Evolutionary conservation across 2,888 invertebrate species (phyloP).

Genomic region (Vanessa cardui): DNA sequence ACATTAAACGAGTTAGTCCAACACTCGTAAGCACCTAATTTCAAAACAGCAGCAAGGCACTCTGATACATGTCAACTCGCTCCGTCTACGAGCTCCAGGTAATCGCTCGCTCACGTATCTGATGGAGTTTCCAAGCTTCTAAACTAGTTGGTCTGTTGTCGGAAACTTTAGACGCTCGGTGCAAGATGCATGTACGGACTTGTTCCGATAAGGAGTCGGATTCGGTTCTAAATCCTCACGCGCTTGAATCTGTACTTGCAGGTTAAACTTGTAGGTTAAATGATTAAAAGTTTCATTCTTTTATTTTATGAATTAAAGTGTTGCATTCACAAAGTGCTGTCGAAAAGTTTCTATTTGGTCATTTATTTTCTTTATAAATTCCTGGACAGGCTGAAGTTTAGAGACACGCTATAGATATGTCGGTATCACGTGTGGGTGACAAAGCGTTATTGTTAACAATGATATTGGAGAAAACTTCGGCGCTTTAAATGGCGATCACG

Average conservation of each 20-base stretch:
- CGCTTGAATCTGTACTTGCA: conserved; percentile 40
- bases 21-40: conserved; percentile 33
- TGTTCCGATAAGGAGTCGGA: conserved; percentile 71
- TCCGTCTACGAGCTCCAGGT: conserved; percentile 54
- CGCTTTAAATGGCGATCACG: conserved; percentile 67
- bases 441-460: conserved; percentile 47
- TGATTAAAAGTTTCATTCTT: conserved; percentile 19
- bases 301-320: neutral
- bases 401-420: conserved; percentile 23
- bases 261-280: conserved; percentile 22
- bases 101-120: conserved; percentile 78
- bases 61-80: conserved; percentile 44
- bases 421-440: conserved; percentile 37
- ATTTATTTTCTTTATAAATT: neutral
- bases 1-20: conserved; percentile 28
- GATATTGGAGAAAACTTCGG: conserved; percentile 49
- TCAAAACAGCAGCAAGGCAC: conserved; percentile 33
- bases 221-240: conserved; percentile 71
- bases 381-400: neutral
- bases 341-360: neutral
- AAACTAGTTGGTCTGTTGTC: conserved; percentile 78
- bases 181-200: conserved; percentile 68
- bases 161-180: conserved; percentile 69
- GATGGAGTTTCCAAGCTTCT: conserved; percentile 79
- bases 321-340: neutral